These are phyloP conservation scores for Cyprinella venusta DNA, from an alignment of 2,797 vertebrate species.

Conservation along the genomic window DNA sequence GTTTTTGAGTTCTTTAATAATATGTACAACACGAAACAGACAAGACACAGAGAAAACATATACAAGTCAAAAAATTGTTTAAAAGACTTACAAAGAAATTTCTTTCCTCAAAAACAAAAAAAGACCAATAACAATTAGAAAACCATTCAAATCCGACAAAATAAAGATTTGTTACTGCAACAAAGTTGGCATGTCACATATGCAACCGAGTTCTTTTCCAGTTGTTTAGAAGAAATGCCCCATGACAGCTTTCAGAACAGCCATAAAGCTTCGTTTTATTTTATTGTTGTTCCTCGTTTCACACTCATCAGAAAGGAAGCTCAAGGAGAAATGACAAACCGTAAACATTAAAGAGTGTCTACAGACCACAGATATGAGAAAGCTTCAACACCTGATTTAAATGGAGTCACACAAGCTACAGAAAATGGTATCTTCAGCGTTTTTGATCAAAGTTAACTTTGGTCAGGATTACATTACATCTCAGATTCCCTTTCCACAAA, in stretches of 20 bases:
- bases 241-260: background rate
- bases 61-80: constrained; percentile 51
- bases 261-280: background rate
- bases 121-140: background rate
- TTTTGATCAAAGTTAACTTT: background rate
- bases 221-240: background rate
- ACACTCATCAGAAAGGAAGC: constrained; percentile 22
- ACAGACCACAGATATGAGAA: background rate
- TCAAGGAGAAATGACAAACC: constrained; percentile 15
- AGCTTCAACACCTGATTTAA: background rate
- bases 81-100: background rate
- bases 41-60: constrained; percentile 55
- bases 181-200: background rate
- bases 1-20: constrained; percentile 69
- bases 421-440: background rate
- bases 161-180: background rate
- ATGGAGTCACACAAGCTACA: background rate
- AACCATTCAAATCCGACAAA: constrained; percentile 14
- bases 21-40: constrained; percentile 57
- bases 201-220: background rate
- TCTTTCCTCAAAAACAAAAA: background rate
- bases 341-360: background rate
- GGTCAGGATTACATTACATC: constrained; percentile 5
- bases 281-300: background rate
- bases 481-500: constrained; percentile 3